Base-by-base conservation (phyloP, 1,140 invertebrate genomes). In the Camponotus vicinus region DNA sequence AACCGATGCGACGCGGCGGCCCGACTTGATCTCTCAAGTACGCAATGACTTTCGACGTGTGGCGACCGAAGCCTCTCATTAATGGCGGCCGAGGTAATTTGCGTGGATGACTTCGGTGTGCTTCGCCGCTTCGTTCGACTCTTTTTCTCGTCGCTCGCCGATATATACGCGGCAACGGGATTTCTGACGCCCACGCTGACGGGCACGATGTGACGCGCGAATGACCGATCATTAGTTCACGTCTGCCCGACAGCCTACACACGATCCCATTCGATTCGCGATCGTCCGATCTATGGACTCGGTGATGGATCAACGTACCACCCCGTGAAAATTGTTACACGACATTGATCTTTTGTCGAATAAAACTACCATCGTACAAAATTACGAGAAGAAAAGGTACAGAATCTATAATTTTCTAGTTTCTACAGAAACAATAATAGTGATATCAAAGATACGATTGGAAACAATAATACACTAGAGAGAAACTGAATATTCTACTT, bases 71-170 rank as follows among this genome's bases (percentile, higher is more conserved):
- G 88, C 88, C 92, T 90, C 92, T 93, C 91, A 93, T 93, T 93
- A 93, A 92, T 91, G 92, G 86, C 89, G 85, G 86, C 89, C 87
- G 78, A 18, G 88, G 91, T 91, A 92, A 92, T 93, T 93, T 92
- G 92, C 91, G 89, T 88, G 92, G 88, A 91, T 91, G 91, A 93
- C 89, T 90, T 88, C 85, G 92, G 83, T 79, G 82, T 76, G 77
- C 61, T 49, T 61, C 79, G 85, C 69, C 75, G 32, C 59, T 42
- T 77, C 70, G 34, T 37, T n/a, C 57, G 40, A 32, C 52, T 57
- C 63, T 34, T n/a, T 27, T 32, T 15, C 11, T 34, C 13, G 9
- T 18, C 40, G 49, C 32, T 67, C 63, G 42, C 45, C 63, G 63
- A 70, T 57, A 32, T 70, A 69, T 67, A 42, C 64, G 69, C 63